phyloP scores from a whole-genome alignment of 1,140 invertebrate species.

The Dinoponera quadriceps region DNA sequence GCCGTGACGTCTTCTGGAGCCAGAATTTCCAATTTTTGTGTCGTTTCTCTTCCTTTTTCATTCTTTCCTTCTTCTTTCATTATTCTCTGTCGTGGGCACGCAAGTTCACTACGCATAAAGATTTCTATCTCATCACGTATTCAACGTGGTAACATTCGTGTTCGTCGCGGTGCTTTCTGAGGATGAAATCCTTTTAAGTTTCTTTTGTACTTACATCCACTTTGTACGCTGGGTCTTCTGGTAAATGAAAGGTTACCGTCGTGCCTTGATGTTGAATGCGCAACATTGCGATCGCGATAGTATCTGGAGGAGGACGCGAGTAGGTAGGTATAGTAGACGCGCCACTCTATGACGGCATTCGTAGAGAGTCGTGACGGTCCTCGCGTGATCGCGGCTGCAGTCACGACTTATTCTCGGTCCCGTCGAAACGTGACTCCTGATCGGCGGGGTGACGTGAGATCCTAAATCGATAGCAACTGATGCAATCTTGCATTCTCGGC shows the following conservation, averaged over 20 bases:
- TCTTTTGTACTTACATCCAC: neutral
- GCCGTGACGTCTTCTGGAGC: constrained; percentile 33
- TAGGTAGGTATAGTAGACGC: constrained; percentile 29
- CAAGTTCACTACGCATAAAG: neutral
- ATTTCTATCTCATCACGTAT: neutral
- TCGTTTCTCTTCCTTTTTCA: neutral
- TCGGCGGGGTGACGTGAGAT: constrained; percentile 65
- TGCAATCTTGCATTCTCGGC: constrained; percentile 34
- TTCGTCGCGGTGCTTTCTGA: neutral
- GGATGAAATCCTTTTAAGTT: neutral
- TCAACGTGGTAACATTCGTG: neutral
- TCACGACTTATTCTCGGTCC: constrained; percentile 70
- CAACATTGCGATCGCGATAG: constrained; percentile 43
- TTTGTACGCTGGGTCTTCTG: neutral
- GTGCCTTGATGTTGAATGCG: constrained; percentile 36
- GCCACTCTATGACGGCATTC: constrained; percentile 67
- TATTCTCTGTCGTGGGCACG: neutral
- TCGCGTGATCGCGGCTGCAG: constrained; percentile 71
- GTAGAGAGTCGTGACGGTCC: constrained; percentile 71
- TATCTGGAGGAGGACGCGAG: constrained; percentile 32
- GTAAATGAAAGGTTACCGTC: constrained; percentile 4
- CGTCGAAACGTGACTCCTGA: constrained; percentile 75
- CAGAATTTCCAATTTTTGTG: constrained; percentile 37
- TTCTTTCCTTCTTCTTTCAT: neutral
- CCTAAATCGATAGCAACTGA: constrained; percentile 22